Evolutionary conservation across 1,140 invertebrate species (phyloP).

Genomic region (Homalodisca vitripennis): DNA sequence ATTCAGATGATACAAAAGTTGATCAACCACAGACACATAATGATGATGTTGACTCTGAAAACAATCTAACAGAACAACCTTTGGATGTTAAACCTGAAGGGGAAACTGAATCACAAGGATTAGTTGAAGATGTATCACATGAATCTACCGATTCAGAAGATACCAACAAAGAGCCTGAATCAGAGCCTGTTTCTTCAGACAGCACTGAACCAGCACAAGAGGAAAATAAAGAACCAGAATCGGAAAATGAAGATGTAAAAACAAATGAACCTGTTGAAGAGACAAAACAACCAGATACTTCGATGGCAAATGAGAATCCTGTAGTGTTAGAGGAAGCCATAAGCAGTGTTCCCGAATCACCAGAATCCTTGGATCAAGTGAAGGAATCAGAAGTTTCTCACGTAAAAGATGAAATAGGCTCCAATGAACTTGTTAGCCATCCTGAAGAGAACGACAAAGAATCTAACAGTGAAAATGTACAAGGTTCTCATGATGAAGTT

Average conservation of each 20-base stretch:
- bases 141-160: no score
- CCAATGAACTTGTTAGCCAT: background rate
- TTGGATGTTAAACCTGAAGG: no score
- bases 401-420: background rate
- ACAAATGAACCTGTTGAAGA: slow-evolving; percentile 48
- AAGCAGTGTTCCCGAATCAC: background rate
- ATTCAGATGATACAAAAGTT: slow-evolving; percentile 30
- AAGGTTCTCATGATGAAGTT: background rate
- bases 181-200: no score
- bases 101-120: no score
- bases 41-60: slow-evolving; percentile 1
- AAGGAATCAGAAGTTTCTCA: slow-evolving; percentile 5
- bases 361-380: slow-evolving; percentile 10
- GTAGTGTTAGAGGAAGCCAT: background rate
- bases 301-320: slow-evolving; percentile 17
- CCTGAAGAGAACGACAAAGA: no score
- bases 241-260: slow-evolving; percentile 47
- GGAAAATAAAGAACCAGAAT: background rate
- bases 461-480: no score
- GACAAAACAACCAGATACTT: slow-evolving; percentile 50
- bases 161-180: no score
- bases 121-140: no score
- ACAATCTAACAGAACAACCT: background rate
- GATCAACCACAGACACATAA: slow-evolving; percentile 30
- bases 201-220: background rate